Conservation (phyloP, 2,888 invertebrate genomes). For the Chrysolina americana region DNA sequence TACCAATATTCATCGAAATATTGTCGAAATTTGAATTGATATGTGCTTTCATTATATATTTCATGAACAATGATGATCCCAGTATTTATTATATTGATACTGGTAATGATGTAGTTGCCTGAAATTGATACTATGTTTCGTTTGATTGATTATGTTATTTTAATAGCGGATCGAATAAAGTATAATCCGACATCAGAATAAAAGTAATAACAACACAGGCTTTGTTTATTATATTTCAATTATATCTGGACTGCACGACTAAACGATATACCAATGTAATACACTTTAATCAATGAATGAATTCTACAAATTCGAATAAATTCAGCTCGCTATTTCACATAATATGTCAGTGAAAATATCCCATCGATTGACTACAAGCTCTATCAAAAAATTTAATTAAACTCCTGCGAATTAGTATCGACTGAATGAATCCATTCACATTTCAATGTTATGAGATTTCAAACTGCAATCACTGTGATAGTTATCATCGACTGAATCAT, state of each 20-base stretch:
- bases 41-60: too few relatives aligned
- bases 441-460: not conserved
- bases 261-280: not conserved
- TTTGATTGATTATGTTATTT: not conserved
- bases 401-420: not conserved
- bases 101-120: too few relatives aligned
- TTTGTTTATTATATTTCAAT: not conserved
- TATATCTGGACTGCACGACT: not conserved
- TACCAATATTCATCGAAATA: too few relatives aligned
- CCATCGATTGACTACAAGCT: not conserved
- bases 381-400: conserved; percentile 12
- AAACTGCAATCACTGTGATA: not conserved
- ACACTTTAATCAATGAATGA: not conserved
- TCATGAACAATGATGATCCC: too few relatives aligned
- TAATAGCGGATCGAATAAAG: not conserved
- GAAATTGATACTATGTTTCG: too few relatives aligned
- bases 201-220: not conserved
- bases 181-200: not conserved
- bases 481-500: not conserved
- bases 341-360: conserved; percentile 6
- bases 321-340: not conserved
- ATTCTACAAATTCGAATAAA: not conserved
- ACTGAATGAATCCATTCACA: conserved; percentile 1
- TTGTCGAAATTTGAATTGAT: too few relatives aligned
- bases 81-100: too few relatives aligned